Conservation (phyloP, 2,113 vertebrate species). For the Rhombomys opimus region DNA sequence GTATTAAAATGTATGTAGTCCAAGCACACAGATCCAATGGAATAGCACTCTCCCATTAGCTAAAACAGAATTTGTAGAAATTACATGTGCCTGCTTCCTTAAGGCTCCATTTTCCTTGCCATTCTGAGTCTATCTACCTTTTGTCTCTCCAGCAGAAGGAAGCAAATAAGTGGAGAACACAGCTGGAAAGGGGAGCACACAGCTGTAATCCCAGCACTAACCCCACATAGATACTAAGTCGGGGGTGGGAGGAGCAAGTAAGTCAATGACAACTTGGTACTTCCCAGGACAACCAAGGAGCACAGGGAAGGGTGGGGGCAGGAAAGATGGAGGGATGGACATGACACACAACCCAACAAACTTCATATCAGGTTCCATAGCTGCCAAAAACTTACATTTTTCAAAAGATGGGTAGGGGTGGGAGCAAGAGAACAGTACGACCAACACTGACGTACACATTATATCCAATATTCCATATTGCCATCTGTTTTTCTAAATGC, state of each 20-base stretch:
- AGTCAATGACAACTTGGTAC: background rate
- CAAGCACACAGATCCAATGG: background rate
- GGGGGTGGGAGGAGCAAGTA: background rate
- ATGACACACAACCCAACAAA: too few relatives aligned
- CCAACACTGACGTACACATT: background rate
- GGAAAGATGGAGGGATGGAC: too few relatives aligned
- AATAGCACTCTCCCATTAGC: background rate
- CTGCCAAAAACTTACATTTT: background rate
- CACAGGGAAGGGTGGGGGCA: background rate
- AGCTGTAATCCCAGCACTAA: background rate
- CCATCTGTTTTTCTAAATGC: background rate
- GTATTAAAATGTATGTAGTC: background rate
- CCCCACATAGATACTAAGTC: too few relatives aligned
- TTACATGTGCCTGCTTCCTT: background rate
- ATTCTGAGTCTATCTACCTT: background rate
- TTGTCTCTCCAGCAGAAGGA: background rate
- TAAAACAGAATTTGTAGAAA: background rate
- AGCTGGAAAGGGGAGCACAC: background rate
- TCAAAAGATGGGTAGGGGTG: background rate
- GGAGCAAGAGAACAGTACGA: background rate
- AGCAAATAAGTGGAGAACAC: background rate
- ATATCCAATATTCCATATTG: background rate
- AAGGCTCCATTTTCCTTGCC: background rate
- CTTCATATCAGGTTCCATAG: background rate
- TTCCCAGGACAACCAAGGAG: background rate